These are phyloP conservation scores for Psammodynastes pulverulentus DNA, from an alignment of 2,113 vertebrate genomes.

Conservation along the genomic window DNA sequence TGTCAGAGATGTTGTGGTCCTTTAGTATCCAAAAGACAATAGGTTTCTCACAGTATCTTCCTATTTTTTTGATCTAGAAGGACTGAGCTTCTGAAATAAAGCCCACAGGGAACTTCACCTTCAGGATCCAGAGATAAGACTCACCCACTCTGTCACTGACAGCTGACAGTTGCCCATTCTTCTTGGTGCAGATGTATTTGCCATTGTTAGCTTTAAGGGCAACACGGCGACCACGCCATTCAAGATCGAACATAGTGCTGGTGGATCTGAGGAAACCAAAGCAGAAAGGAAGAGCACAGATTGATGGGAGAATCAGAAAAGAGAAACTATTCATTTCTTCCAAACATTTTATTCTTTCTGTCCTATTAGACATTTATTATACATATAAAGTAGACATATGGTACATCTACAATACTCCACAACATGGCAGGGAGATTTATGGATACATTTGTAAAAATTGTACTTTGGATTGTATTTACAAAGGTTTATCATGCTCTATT, in stretches of 20 bases:
- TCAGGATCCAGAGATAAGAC: slow-evolving; percentile 27
- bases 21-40: neutral
- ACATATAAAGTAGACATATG: neutral
- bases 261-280: slow-evolving; percentile 68
- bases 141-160: slow-evolving; percentile 86
- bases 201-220: slow-evolving; percentile 90
- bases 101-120: neutral
- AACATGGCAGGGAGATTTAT: neutral
- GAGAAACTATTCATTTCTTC: neutral
- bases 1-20: no score
- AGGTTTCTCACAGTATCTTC: neutral
- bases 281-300: no score
- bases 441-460: neutral
- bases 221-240: slow-evolving; percentile 86
- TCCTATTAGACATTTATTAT: neutral
- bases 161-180: slow-evolving; percentile 92
- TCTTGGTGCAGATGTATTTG: slow-evolving; percentile 93
- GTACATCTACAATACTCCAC: neutral
- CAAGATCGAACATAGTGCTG: slow-evolving; percentile 91
- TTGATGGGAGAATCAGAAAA: neutral
- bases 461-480: neutral
- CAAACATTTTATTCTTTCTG: neutral
- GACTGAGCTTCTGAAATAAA: neutral
- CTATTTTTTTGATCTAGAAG: neutral
- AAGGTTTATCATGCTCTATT: neutral